Percentiles rank a stretch among this genome's conserved stretches.
These are phyloP conservation scores for Thalassophryne amazonica DNA, from an alignment of 2,797 vertebrate genomes.

Conservation along the genomic window DNA sequence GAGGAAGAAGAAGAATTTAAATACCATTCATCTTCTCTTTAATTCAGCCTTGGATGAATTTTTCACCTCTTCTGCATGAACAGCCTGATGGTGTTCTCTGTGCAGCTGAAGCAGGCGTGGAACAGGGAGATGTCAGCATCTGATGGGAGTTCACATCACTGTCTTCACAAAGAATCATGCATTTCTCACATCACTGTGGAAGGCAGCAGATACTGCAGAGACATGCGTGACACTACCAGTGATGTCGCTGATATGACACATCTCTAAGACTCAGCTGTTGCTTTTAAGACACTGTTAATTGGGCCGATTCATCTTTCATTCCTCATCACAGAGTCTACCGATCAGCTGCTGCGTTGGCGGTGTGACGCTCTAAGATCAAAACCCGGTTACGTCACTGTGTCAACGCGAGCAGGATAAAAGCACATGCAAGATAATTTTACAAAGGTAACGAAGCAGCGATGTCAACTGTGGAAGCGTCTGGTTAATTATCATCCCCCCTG, in stretches of 20 bases:
- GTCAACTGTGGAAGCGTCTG: slow-evolving; percentile 19
- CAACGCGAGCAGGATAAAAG: slow-evolving; percentile 35
- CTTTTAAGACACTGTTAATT: not conserved
- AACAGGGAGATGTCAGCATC: slow-evolving; percentile 18
- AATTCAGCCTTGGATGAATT: slow-evolving; percentile 48
- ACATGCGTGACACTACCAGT: no score
- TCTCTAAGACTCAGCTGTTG: slow-evolving; percentile 3
- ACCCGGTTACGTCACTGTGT: slow-evolving; percentile 25
- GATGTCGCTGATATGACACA: no score
- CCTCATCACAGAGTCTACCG: not conserved
- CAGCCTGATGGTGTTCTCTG: slow-evolving; percentile 13
- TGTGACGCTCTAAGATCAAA: slow-evolving; percentile 27
- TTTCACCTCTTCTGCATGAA: slow-evolving; percentile 19
- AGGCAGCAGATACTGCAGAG: slow-evolving; percentile 1
- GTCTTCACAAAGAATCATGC: slow-evolving; percentile 35
- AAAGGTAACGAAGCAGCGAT: slow-evolving; percentile 41
- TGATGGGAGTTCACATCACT: slow-evolving; percentile 22
- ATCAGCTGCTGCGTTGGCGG: not conserved
- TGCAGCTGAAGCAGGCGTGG: slow-evolving; percentile 21
- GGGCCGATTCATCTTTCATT: not conserved
- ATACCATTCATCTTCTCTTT: not conserved
- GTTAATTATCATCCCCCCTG: slow-evolving; percentile 53
- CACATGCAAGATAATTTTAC: slow-evolving; percentile 9
- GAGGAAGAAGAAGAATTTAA: slow-evolving; percentile 6
- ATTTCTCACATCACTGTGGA: slow-evolving; percentile 16